Evolutionary conservation across 2,113 vertebrate genomes (phyloP).

Genomic region (Coptodon rendalli): DNA sequence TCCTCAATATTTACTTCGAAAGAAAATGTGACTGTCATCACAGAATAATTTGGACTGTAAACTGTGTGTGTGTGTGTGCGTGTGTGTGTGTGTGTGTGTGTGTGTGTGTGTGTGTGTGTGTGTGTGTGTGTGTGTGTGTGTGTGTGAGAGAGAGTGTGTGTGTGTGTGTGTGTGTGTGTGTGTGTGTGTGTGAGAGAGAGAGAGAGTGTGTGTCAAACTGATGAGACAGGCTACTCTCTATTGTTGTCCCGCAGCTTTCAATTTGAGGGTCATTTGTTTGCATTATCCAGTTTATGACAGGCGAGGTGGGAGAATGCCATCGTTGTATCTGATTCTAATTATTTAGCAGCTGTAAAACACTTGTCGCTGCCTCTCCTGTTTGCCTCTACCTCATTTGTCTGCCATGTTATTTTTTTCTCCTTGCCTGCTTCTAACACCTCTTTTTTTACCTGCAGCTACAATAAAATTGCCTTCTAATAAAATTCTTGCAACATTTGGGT

Average conservation of each 20-base stretch:
- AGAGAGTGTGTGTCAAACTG: background rate
- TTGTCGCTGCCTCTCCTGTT: slow-evolving; percentile 20
- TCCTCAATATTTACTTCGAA: slow-evolving; percentile 46
- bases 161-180: background rate
- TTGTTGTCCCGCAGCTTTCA: slow-evolving; percentile 25
- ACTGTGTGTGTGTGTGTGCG: background rate
- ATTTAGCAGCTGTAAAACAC: slow-evolving; percentile 54
- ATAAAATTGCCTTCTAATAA: background rate
- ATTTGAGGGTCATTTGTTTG: slow-evolving; percentile 56
- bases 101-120: background rate
- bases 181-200: background rate
- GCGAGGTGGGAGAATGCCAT: slow-evolving; percentile 31
- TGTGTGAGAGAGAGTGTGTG: background rate
- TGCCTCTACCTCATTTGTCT: slow-evolving; percentile 30
- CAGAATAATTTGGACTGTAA: slow-evolving; percentile 40
- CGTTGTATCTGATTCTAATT: slow-evolving; percentile 49
- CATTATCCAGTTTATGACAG: slow-evolving; percentile 50
- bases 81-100: background rate
- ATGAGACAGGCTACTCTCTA: background rate
- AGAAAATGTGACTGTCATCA: slow-evolving; percentile 44
- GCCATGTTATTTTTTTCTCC: background rate
- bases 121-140: background rate
- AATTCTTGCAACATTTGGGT: background rate
- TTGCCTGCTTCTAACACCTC: background rate
- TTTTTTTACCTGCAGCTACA: background rate